Evolutionary conservation across 1,140 invertebrate genomes (phyloP).

Genomic region (Aricia agestis): DNA sequence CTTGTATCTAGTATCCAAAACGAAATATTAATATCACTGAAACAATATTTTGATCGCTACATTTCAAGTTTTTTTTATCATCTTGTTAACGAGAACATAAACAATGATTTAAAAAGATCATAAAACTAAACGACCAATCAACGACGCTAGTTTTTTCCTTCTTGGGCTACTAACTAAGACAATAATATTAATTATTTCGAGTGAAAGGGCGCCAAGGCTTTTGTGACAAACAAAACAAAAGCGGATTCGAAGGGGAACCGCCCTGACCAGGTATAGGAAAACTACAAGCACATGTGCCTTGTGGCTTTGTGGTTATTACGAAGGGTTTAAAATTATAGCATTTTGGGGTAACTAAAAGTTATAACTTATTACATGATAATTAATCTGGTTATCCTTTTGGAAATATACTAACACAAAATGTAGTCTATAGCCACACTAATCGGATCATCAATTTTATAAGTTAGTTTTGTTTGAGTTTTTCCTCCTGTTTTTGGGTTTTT

Average conservation of each 20-base stretch:
- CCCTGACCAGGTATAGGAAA: not conserved
- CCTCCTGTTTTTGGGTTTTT: no score
- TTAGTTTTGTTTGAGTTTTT: no score
- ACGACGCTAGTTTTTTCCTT: not conserved
- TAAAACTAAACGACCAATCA: not conserved
- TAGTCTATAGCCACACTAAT: no score
- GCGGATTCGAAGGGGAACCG: constrained; percentile 10
- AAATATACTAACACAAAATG: no score
- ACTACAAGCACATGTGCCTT: not conserved
- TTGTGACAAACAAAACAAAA: constrained; percentile 16
- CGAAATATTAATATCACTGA: no score
- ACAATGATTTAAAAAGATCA: not conserved
- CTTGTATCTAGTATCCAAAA: no score
- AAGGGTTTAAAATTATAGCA: no score
- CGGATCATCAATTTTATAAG: no score
- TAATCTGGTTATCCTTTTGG: no score
- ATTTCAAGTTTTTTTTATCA: not conserved
- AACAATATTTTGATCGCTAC: no score
- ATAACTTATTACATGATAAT: no score
- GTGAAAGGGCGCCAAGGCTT: constrained; percentile 2
- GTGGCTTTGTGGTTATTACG: not conserved
- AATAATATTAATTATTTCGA: constrained; percentile 10
- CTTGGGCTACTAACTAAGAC: constrained; percentile 12
- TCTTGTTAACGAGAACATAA: not conserved
- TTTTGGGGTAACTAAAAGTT: no score